Conservation (phyloP, 2,113 vertebrate genomes). For the Engystomops pustulosus region DNA sequence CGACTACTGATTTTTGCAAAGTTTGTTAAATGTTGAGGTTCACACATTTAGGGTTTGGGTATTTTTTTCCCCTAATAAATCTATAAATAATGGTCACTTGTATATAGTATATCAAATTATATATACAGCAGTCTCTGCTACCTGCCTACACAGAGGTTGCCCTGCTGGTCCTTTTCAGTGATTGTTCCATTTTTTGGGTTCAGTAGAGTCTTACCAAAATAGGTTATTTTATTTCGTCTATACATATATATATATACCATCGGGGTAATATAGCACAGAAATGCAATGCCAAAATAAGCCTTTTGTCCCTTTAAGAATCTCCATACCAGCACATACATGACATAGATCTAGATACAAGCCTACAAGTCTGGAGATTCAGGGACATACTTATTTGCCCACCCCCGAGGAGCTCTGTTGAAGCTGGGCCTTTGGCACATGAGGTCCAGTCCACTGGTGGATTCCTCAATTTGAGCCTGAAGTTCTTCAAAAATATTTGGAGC, state of each 20-base stretch:
- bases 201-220: too few species aligned
- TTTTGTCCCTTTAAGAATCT: not conserved
- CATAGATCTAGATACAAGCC: slow-evolving; percentile 48
- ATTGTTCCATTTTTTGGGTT: too few species aligned
- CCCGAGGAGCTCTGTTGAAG: slow-evolving; percentile 89
- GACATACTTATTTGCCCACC: slow-evolving; percentile 78
- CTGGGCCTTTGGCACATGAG: slow-evolving; percentile 79
- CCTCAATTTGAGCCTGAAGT: slow-evolving; percentile 69
- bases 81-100: too few species aligned
- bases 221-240: too few species aligned
- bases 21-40: too few species aligned
- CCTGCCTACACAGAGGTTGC: too few species aligned
- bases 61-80: too few species aligned
- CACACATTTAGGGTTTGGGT: too few species aligned
- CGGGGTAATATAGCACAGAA: slow-evolving; percentile 1
- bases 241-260: not conserved
- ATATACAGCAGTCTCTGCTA: too few species aligned
- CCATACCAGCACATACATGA: not conserved
- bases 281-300: not conserved
- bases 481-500: slow-evolving; percentile 70
- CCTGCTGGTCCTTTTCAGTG: too few species aligned
- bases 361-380: slow-evolving; percentile 91
- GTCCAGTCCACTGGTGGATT: slow-evolving; percentile 70
- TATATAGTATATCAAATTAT: too few species aligned
- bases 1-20: too few species aligned